Conservation (phyloP, 30 jellyfish, hydroid and myxozoan genomes). For the Hydractinia symbiolongicarpus region DNA sequence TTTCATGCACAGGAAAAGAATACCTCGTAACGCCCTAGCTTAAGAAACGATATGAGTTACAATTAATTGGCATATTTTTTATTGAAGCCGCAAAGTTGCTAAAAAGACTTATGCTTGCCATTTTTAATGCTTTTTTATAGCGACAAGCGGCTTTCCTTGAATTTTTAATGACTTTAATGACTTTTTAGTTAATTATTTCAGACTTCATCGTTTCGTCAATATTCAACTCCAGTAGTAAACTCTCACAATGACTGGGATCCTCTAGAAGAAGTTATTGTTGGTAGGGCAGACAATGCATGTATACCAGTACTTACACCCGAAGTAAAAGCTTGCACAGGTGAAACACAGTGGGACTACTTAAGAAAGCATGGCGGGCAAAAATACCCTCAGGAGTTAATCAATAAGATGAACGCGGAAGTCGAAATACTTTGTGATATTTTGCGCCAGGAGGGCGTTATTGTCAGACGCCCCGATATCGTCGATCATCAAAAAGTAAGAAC, state of each 20-base stretch:
- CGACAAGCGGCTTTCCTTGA: too few relatives aligned
- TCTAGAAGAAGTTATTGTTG: too few relatives aligned
- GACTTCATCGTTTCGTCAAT: too few relatives aligned
- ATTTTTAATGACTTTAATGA: neutral
- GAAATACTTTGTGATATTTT: slow-evolving; percentile 69
- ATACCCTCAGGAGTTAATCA: slow-evolving; percentile 46
- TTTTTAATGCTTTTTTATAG: too few relatives aligned
- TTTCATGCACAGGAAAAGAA: too few relatives aligned
- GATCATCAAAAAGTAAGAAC: slow-evolving; percentile 43
- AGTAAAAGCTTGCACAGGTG: slow-evolving; percentile 39
- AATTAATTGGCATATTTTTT: too few relatives aligned
- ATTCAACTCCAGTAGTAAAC: too few relatives aligned
- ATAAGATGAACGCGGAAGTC: slow-evolving; percentile 56
- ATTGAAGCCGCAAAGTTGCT: too few relatives aligned
- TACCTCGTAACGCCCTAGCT: too few relatives aligned
- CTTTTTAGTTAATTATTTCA: slow-evolving; percentile 27
- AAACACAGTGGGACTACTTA: slow-evolving; percentile 44
- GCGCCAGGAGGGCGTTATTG: slow-evolving; percentile 73
- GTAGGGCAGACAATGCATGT: neutral
- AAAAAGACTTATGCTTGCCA: too few relatives aligned
- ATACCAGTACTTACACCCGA: slow-evolving; percentile 23
- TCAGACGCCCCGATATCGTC: slow-evolving; percentile 55
- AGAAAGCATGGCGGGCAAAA: slow-evolving; percentile 35
- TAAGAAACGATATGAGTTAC: too few relatives aligned
- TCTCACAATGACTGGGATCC: too few relatives aligned